Base-by-base conservation (phyloP, 2,113 vertebrate genomes). In the Deroptyus accipitrinus region DNA sequence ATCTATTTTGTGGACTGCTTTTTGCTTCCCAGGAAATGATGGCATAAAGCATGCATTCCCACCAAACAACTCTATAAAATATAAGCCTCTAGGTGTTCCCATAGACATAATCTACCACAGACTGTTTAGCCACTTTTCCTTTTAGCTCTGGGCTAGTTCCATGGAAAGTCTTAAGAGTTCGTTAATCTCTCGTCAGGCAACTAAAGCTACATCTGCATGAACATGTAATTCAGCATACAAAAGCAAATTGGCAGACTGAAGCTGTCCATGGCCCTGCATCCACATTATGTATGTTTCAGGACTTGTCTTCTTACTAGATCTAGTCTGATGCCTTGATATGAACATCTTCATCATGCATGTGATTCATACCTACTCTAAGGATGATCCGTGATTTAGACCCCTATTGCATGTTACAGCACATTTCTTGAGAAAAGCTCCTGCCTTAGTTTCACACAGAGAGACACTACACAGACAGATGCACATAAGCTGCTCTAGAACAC, bases 21-120 rank as follows among this genome's bases (percentile, higher is more conserved):
- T 74, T 81, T 81, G 41, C 62, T 92, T 95, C 80, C 88, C 88
- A 88, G 90, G 39, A 93, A 90, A 80, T 9, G 23, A 74, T 59
- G 16, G 49, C 59, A 93, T 6, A 39, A 83, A 92, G 14, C n/a
- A 68, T 19, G 23, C 25, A 88, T 92, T 95, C 80, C 41, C 90
- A 92, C 94, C 86, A 79, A 86, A 75, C 55, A 83, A 59, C 68
- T 78, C 11, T 5, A 14, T 86, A 75, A 95, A 94, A 86, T 72
- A 81, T 22, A 89, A 82, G 91, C 92, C 91, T 96, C 70, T 49
- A 92, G 87, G 87, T 96, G 69, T 95, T 97, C 94, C 83, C 94
- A 95, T 37, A 95, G 83, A 89, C 80, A 82, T 51, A 2, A 79
- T 78, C 52, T 82, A 70, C 54, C 73, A 55, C 61, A 94, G 61